Evolutionary conservation across 2,797 vertebrate species (phyloP).

Genomic region (Serranus cabrilla): DNA sequence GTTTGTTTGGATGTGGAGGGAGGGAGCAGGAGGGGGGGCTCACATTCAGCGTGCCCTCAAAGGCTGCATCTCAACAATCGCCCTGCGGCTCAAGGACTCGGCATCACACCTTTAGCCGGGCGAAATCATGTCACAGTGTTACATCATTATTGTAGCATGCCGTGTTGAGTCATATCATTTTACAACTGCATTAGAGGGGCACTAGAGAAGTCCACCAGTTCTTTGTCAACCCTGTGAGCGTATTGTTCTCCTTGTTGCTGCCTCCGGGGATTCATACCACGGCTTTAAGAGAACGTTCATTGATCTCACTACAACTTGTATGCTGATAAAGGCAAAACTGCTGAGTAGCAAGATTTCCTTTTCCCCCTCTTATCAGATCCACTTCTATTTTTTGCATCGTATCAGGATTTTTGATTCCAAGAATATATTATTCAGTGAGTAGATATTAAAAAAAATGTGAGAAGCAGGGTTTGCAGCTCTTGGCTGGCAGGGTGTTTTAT

Average conservation of each 20-base stretch:
- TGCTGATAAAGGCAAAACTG: slow-evolving; percentile 69
- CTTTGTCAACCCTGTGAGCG: slow-evolving; percentile 53
- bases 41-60: slow-evolving; percentile 56
- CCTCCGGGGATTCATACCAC: slow-evolving; percentile 69
- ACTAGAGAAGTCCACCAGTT: slow-evolving; percentile 35
- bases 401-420: slow-evolving; percentile 70
- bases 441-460: slow-evolving; percentile 60
- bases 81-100: slow-evolving; percentile 65
- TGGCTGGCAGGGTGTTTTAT: slow-evolving; percentile 49
- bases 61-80: slow-evolving; percentile 63
- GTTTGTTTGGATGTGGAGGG: slow-evolving; percentile 62
- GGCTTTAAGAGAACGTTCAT: slow-evolving; percentile 62
- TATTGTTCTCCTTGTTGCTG: slow-evolving; percentile 62
- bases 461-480: slow-evolving; percentile 55
- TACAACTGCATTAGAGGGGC: slow-evolving; percentile 61
- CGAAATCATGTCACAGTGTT: slow-evolving; percentile 71
- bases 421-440: slow-evolving; percentile 74
- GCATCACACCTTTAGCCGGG: slow-evolving; percentile 62
- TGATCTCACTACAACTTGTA: slow-evolving; percentile 68
- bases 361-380: slow-evolving; percentile 60
- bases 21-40: slow-evolving; percentile 23
- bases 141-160: slow-evolving; percentile 67
- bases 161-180: slow-evolving; percentile 67
- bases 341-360: slow-evolving; percentile 65
- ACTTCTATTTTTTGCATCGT: slow-evolving; percentile 61